Conservation (phyloP, 2,113 vertebrate species). For the Chlamydotis undulata region DNA sequence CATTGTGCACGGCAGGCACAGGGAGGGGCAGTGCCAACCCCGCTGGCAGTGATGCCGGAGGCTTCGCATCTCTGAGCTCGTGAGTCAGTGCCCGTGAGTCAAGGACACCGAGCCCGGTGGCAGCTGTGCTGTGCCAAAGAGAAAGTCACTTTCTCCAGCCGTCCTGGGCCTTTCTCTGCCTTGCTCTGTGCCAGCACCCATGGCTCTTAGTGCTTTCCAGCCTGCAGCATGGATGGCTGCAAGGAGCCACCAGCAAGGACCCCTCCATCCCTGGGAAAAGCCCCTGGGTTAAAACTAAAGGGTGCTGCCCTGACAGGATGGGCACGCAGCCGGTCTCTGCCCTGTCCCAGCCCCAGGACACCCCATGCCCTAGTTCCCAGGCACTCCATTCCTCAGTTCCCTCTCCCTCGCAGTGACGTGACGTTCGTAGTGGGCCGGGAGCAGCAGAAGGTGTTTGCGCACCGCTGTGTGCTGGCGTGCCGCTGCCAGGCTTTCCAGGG, state of each 20-base stretch:
- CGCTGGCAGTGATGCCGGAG: neutral
- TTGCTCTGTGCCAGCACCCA: neutral
- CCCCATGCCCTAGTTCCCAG: neutral
- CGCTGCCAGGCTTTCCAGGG: constrained; percentile 77
- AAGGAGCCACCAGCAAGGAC: neutral
- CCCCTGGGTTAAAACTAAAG: neutral
- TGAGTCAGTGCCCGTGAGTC: constrained; percentile 45
- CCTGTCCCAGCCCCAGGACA: neutral
- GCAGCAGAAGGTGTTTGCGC: constrained; percentile 76
- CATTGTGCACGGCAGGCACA: neutral
- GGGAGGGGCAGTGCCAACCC: neutral
- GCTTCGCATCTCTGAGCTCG: rapidly evolving
- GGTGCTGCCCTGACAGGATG: rapidly evolving
- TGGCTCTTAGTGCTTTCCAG: rapidly evolving
- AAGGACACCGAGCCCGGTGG: neutral
- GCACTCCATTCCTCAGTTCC: rapidly evolving
- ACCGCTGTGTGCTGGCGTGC: constrained; percentile 78
- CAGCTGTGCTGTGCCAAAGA: neutral
- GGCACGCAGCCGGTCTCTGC: neutral
- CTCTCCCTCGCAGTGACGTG: constrained; percentile 70
- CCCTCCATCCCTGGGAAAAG: neutral
- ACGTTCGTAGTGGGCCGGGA: constrained; percentile 81
- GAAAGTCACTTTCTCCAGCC: neutral
- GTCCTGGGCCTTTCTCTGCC: neutral
- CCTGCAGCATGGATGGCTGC: neutral